A percentile compares a stretch with the other conserved stretches of the same genome.
Conservation (phyloP, 1,140 invertebrate genomes). For the Mizuhopecten yessoensis region DNA sequence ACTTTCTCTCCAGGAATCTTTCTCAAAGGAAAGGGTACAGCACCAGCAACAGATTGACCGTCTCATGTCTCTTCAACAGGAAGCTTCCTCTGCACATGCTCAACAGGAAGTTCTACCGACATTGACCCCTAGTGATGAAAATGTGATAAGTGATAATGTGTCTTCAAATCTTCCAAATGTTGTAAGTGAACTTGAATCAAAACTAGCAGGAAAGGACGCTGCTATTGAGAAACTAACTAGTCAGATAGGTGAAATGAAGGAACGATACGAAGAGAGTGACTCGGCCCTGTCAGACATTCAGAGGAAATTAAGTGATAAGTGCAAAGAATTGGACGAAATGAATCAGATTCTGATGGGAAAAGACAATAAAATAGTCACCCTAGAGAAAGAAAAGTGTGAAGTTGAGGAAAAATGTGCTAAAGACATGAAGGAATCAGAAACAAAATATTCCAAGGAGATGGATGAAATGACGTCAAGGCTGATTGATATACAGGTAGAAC, state of each 20-base stretch:
- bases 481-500: slow-evolving; percentile 62
- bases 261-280: slow-evolving; percentile 65
- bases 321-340: slow-evolving; percentile 59
- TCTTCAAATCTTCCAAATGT: background rate
- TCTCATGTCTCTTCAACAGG: slow-evolving; percentile 14
- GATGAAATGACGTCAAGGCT: slow-evolving; percentile 64
- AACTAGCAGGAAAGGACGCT: background rate
- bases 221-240: background rate
- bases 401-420: slow-evolving; percentile 68
- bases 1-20: slow-evolving; percentile 66
- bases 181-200: slow-evolving; percentile 17
- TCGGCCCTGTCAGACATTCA: slow-evolving; percentile 45
- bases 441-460: slow-evolving; percentile 52
- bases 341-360: slow-evolving; percentile 63
- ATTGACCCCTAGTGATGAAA: background rate
- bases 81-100: slow-evolving; percentile 36
- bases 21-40: slow-evolving; percentile 63
- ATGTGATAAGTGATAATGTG: background rate
- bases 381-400: slow-evolving; percentile 66
- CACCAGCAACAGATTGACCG: slow-evolving; percentile 46
- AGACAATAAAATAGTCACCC: slow-evolving; percentile 58
- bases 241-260: slow-evolving; percentile 52
- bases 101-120: background rate
- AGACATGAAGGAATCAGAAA: slow-evolving; percentile 57
- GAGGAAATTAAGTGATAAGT: slow-evolving; percentile 42